These are phyloP conservation scores for Anseranas semipalmata DNA, from an alignment of 2,113 vertebrate species.

Conservation along the genomic window DNA sequence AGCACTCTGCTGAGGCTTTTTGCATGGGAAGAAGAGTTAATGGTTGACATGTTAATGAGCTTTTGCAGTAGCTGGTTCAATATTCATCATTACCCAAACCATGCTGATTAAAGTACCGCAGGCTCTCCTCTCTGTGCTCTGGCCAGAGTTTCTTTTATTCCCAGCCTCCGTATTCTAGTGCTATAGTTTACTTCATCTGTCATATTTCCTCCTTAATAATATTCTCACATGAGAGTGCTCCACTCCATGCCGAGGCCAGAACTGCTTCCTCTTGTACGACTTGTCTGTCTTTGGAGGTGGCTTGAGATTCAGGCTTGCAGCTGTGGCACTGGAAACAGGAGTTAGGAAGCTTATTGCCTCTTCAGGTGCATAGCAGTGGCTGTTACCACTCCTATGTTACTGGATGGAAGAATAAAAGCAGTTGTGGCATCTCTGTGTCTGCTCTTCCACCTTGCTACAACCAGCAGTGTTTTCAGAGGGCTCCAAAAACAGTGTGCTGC, in stretches of 20 bases:
- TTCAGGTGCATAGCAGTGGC: not conserved
- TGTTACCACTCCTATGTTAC: not conserved
- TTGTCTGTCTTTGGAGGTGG: not conserved
- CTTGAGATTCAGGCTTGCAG: accelerated
- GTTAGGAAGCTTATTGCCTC: not conserved
- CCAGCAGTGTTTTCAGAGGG: not conserved
- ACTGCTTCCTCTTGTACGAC: not conserved
- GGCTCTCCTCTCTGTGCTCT: not conserved
- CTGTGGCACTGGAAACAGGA: not conserved
- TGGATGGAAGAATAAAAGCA: not conserved
- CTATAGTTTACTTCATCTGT: not conserved
- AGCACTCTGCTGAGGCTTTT: not conserved
- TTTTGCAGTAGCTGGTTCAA: not conserved
- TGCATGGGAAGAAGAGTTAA: not conserved
- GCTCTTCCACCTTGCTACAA: accelerated
- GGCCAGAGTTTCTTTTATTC: not conserved
- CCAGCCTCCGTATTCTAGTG: not conserved
- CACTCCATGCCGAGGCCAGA: too few species aligned
- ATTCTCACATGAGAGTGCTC: not conserved
- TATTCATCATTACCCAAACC: not conserved
- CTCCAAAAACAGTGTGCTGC: not conserved
- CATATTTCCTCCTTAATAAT: not conserved
- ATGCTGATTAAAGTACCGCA: not conserved
- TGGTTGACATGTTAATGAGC: not conserved
- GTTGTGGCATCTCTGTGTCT: accelerated